phyloP scores from a whole-genome alignment of 1,140 invertebrate species.

The Cepaea nemoralis region DNA sequence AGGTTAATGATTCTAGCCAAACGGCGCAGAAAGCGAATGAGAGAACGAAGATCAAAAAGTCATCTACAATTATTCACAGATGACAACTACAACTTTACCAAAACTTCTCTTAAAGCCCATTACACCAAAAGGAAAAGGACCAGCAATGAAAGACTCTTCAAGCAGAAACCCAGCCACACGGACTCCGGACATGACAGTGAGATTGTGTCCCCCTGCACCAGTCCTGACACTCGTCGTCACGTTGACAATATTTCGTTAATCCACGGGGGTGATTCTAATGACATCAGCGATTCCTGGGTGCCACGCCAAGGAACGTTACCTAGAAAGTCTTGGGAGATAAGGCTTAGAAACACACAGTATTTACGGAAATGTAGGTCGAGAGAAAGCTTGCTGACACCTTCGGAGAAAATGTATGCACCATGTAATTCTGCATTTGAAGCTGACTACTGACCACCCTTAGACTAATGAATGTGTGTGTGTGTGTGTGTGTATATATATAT shows the following conservation, averaged over 20 bases:
- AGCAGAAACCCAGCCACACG: background rate
- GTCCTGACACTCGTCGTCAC: background rate
- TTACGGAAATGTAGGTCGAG: background rate
- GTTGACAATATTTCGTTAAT: background rate
- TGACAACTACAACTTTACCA: background rate
- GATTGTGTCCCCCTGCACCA: background rate
- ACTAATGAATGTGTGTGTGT: too few species aligned
- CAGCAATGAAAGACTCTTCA: background rate
- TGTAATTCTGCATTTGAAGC: too few species aligned
- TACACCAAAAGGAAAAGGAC: conserved; percentile 6
- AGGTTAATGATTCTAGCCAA: conserved; percentile 28
- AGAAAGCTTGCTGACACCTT: background rate
- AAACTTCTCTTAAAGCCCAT: background rate
- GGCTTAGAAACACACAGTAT: conserved; percentile 2
- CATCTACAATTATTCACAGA: background rate
- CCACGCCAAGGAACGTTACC: background rate
- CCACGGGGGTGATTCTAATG: background rate
- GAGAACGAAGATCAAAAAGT: background rate
- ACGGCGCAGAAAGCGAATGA: background rate
- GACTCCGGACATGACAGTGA: conserved; percentile 31
- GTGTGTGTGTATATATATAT: too few species aligned
- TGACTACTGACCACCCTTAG: too few species aligned
- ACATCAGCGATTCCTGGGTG: background rate
- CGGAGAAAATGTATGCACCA: too few species aligned
- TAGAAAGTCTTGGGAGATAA: conserved; percentile 17